Evolutionary conservation across 2,797 vertebrate species (phyloP).

Genomic region (Peromyscus nudipes): DNA sequence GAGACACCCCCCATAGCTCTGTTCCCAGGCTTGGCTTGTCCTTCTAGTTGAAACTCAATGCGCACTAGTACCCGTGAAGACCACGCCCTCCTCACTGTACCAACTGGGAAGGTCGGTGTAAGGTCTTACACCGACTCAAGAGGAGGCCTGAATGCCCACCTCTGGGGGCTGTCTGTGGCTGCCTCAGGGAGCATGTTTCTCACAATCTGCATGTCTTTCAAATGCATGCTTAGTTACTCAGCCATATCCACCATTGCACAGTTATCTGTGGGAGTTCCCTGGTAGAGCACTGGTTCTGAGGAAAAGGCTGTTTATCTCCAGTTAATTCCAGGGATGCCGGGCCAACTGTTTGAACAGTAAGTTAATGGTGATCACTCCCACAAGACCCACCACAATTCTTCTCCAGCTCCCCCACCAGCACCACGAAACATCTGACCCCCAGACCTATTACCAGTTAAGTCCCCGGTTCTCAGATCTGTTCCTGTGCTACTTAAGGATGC

Average conservation of each 20-base stretch:
- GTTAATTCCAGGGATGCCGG: not conserved
- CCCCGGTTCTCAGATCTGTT: not conserved
- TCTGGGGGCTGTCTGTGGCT: not conserved
- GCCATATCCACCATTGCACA: not conserved
- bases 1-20: not conserved
- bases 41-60: not conserved
- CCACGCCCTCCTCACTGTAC: not conserved
- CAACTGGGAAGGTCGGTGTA: not conserved
- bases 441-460: not conserved
- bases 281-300: not conserved
- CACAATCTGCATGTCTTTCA: not conserved
- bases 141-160: too few relatives aligned
- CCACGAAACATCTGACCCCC: not conserved
- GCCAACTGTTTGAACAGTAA: not conserved
- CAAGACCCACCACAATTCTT: not conserved
- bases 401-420: not conserved
- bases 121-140: not conserved
- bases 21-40: not conserved
- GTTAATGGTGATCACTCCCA: not conserved
- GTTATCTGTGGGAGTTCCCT: not conserved
- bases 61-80: not conserved
- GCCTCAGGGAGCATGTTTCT: not conserved
- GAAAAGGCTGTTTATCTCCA: not conserved
- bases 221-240: not conserved
- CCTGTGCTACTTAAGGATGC: not conserved